Evolutionary conservation across 2,113 vertebrate species (phyloP).

Genomic region (Rhinogobius similis): DNA sequence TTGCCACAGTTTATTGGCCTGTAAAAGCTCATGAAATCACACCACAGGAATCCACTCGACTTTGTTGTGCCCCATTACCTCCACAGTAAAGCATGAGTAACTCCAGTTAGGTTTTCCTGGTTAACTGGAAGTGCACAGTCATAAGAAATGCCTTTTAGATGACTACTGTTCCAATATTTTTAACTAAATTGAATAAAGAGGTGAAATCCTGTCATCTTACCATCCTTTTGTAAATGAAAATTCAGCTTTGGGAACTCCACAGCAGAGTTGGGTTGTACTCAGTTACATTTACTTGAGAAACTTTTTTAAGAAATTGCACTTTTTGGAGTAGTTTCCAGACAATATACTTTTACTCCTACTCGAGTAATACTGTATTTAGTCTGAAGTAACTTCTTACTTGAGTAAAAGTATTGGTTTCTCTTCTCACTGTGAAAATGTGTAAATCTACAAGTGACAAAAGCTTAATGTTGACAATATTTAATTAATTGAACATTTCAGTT

Average conservation of each 20-base stretch:
- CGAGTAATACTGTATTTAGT: too few species aligned
- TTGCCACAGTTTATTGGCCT: constrained; percentile 42
- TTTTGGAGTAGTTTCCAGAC: too few species aligned
- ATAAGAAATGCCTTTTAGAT: constrained; percentile 17
- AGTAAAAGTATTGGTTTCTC: too few species aligned
- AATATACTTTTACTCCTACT: too few species aligned
- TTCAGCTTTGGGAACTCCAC: constrained; percentile 48
- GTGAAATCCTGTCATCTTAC: constrained; percentile 66
- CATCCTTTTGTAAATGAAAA: neutral
- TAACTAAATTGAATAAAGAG: constrained; percentile 14
- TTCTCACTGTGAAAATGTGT: too few species aligned
- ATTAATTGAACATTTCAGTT: too few species aligned
- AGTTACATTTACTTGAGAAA: too few species aligned
- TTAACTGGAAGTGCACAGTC: neutral
- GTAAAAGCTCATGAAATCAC: constrained; percentile 33
- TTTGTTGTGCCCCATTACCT: constrained; percentile 12
- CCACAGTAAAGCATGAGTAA: neutral
- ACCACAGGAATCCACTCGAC: constrained; percentile 7
- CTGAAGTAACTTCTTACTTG: too few species aligned
- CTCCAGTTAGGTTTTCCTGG: constrained; percentile 1
- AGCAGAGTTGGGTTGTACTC: too few species aligned
- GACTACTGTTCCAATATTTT: constrained; percentile 25
- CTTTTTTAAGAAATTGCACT: too few species aligned
- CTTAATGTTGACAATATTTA: too few species aligned
- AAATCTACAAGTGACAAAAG: too few species aligned